These are phyloP conservation scores for Baccha elongata DNA, from an alignment of 2,888 invertebrate species.

Conservation along the genomic window DNA sequence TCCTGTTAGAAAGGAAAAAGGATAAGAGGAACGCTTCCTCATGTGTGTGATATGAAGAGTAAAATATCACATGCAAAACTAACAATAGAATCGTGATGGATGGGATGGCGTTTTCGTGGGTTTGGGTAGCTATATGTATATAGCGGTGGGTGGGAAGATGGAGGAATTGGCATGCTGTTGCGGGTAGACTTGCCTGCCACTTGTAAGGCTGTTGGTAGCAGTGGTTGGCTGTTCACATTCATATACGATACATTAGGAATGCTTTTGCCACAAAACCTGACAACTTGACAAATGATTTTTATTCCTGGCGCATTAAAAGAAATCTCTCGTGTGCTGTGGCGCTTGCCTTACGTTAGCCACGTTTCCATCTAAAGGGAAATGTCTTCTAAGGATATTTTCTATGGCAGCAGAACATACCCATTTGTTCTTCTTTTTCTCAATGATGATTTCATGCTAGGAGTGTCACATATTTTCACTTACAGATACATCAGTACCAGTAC, in stretches of 20 bases:
- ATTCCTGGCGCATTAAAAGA: constrained; percentile 55
- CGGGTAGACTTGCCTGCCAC: constrained; percentile 35
- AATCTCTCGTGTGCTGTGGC: constrained; percentile 45
- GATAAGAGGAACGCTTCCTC: constrained; percentile 64
- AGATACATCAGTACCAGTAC: constrained; percentile 54
- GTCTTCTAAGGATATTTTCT: constrained; percentile 48
- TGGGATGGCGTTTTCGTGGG: constrained; percentile 10
- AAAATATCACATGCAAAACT: constrained; percentile 72
- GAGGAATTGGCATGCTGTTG: constrained; percentile 6
- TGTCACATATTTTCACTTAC: constrained; percentile 58
- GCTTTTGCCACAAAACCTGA: constrained; percentile 72
- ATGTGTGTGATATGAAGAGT: constrained; percentile 67
- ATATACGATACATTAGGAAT: constrained; percentile 72
- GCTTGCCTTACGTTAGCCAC: constrained; percentile 40
- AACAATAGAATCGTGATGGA: constrained; percentile 64
- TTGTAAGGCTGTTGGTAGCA: constrained; percentile 40
- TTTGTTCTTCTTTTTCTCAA: constrained; percentile 29
- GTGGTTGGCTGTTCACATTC: constrained; percentile 54
- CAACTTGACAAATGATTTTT: constrained; percentile 74
- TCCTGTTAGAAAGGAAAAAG: constrained; percentile 59
- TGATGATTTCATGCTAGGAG: constrained; percentile 59
- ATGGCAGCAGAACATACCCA: constrained; percentile 25
- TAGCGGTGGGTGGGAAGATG: neutral
- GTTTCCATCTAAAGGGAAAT: constrained; percentile 27
- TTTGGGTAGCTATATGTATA: neutral